phyloP scores from a whole-genome alignment of 2,888 invertebrate species.

The Oithona nana region DNA sequence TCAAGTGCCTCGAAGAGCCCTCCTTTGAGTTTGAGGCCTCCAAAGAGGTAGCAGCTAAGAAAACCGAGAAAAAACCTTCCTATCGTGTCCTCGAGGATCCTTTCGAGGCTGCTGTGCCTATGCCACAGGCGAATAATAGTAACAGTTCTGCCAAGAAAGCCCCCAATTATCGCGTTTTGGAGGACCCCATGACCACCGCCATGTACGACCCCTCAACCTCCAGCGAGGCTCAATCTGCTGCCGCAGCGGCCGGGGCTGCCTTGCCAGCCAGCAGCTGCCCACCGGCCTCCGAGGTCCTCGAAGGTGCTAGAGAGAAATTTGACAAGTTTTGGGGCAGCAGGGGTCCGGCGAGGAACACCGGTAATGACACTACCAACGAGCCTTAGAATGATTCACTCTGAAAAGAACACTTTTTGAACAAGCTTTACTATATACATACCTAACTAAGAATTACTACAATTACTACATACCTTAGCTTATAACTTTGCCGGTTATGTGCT shows the following conservation, averaged over 20 bases:
- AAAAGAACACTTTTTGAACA: neutral
- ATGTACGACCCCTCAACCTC: slow-evolving; percentile 7
- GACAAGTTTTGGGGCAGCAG: slow-evolving; percentile 12
- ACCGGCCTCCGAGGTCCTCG: slow-evolving; percentile 5
- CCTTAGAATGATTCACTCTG: neutral
- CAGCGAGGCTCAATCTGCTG: neutral
- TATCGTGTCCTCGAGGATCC: slow-evolving; percentile 5
- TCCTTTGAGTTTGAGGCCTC: slow-evolving; percentile 32
- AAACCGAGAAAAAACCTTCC: slow-evolving; percentile 3
- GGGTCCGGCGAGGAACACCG: neutral
- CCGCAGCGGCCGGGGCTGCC: neutral
- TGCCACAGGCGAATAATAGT: neutral
- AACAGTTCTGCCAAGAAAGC: slow-evolving; percentile 2
- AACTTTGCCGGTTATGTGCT: no score
- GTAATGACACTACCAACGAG: neutral
- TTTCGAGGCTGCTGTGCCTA: neutral
- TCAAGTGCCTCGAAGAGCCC: slow-evolving; percentile 38
- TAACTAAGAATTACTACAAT: no score
- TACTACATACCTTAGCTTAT: no score
- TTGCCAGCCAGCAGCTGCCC: no score
- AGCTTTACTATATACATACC: no score
- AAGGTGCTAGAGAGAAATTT: slow-evolving; percentile 16
- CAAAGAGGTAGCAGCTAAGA: slow-evolving; percentile 22
- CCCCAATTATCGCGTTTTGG: slow-evolving; percentile 8
- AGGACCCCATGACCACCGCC: slow-evolving; percentile 10